Percentiles rank a stretch among this genome's conserved stretches.
Conservation (phyloP, 2,797 vertebrate genomes). For the Mallotus villosus region DNA sequence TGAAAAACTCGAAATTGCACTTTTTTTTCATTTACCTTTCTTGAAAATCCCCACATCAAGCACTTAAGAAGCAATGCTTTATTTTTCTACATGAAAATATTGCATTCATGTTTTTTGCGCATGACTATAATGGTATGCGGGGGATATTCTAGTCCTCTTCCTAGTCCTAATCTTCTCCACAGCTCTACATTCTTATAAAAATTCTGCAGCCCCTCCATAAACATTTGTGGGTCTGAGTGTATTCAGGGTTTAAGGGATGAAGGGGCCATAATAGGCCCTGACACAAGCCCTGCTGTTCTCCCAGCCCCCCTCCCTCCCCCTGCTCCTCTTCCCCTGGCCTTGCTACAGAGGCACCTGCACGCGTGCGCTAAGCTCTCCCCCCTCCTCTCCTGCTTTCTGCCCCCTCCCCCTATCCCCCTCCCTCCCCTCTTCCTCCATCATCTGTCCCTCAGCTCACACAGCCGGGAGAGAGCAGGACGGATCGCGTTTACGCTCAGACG, state of each 20-base stretch:
- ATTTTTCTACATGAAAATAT: background rate
- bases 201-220: constrained; percentile 41
- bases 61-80: background rate
- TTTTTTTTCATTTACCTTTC: no score
- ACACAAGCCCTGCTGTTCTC: constrained; percentile 24
- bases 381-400: constrained; percentile 31
- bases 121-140: background rate
- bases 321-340: constrained; percentile 33
- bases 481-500: constrained; percentile 47
- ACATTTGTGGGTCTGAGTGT: constrained; percentile 36
- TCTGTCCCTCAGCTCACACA: constrained; percentile 67
- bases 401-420: background rate
- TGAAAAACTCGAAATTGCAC: no score
- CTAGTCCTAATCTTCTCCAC: background rate
- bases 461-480: constrained; percentile 68
- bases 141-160: background rate
- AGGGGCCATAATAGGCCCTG: constrained; percentile 22
- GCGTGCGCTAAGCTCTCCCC: constrained; percentile 67
- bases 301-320: constrained; percentile 10
- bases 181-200: constrained; percentile 14
- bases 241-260: constrained; percentile 40
- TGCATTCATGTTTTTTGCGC: background rate
- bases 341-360: constrained; percentile 65
- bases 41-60: no score
- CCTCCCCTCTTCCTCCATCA: constrained; percentile 54